phyloP scores from a whole-genome alignment of 2,113 vertebrate species.

The Mastomys natalensis region DNA sequence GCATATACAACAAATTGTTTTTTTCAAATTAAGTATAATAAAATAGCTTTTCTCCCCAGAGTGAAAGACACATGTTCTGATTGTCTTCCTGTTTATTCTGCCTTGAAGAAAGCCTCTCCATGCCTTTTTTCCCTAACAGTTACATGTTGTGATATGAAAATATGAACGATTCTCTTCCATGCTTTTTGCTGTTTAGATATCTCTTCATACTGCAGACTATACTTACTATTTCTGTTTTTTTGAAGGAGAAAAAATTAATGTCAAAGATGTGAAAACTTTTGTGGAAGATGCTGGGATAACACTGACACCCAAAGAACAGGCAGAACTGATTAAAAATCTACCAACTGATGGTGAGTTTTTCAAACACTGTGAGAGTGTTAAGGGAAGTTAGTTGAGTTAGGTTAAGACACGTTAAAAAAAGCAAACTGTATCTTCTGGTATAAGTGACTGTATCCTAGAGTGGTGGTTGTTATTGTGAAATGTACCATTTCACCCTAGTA shows the following conservation, averaged over 20 bases:
- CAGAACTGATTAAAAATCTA: slow-evolving; percentile 35
- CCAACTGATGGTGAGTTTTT: slow-evolving; percentile 63
- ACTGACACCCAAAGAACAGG: slow-evolving; percentile 47
- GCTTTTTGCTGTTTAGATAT: neutral
- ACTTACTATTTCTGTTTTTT: slow-evolving; percentile 41
- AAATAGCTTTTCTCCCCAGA: neutral
- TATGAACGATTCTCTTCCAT: neutral
- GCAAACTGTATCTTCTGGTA: neutral
- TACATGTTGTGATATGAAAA: neutral
- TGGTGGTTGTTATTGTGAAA: neutral
- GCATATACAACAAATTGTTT: neutral
- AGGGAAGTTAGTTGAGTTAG: neutral
- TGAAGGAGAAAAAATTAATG: slow-evolving; percentile 58
- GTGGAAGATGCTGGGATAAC: slow-evolving; percentile 55
- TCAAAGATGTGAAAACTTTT: slow-evolving; percentile 64
- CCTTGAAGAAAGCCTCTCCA: neutral
- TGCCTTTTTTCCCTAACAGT: slow-evolving; percentile 1
- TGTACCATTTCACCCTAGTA: neutral
- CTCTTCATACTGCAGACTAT: neutral
- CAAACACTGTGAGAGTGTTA: neutral
- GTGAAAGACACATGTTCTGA: neutral
- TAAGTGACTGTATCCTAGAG: neutral
- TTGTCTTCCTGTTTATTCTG: neutral
- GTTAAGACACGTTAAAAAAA: slow-evolving; percentile 30
- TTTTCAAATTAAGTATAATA: neutral